Conservation (phyloP, 92 coral and sea anemone species). For the Siderastrea siderea region DNA sequence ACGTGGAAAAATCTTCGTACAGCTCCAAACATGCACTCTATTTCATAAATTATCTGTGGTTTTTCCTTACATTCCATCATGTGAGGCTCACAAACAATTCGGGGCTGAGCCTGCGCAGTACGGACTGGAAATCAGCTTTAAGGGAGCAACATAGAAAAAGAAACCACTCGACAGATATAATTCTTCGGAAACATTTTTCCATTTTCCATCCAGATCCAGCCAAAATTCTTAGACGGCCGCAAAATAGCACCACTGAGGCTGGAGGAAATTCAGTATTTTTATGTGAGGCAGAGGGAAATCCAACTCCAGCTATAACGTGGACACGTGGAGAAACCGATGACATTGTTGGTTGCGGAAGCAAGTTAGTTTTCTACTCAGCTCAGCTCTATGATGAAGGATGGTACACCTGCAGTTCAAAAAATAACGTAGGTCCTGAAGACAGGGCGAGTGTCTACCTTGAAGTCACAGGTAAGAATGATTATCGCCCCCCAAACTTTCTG, state of each 20-base stretch:
- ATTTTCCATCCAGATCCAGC: neutral
- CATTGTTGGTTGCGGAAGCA: neutral
- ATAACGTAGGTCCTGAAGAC: neutral
- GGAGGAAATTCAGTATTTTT: neutral
- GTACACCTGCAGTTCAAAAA: neutral
- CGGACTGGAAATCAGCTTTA: no score
- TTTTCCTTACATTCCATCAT: no score
- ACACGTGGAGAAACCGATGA: neutral
- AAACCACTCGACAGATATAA: no score
- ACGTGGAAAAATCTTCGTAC: no score
- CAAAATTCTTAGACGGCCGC: neutral
- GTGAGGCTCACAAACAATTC: no score
- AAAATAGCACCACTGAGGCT: neutral
- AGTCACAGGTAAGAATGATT: neutral
- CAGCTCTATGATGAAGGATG: neutral
- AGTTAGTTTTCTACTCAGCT: neutral
- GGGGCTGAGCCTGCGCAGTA: no score
- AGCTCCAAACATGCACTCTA: no score
- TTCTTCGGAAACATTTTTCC: neutral
- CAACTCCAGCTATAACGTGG: neutral
- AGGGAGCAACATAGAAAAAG: neutral
- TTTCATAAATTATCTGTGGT: no score
- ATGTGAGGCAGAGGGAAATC: neutral
- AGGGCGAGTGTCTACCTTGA: neutral
- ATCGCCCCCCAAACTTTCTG: neutral